Evolutionary conservation across 2,888 invertebrate genomes (phyloP), one percentile per base, ranked within the genome.

Genomic region (Odontocerum albicorne): DNA sequence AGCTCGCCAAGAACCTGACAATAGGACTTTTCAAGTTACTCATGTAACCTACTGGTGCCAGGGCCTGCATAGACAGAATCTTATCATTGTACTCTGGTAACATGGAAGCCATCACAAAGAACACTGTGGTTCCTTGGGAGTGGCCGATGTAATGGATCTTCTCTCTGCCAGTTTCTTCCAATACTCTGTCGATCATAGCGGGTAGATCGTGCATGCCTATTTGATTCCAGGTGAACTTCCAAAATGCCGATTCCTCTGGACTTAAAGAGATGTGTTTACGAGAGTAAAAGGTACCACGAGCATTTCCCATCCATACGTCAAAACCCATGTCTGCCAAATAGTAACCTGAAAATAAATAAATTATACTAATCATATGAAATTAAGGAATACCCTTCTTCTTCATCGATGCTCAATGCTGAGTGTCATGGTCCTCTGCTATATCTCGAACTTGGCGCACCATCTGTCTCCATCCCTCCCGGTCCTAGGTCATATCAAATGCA

Each of bases 261-360:
- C 76, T 69, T 65, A 75, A 63, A 0, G 68, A 67, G 1, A 66
- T 62, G 64, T 90, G 89, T 3, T 20, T 88, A 10, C 79, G 75
- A 1, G 84, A 82, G 66, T 86, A 87, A 20, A 73, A 75, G 65
- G 85, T 90, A 6, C 92, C 93, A 3, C 93, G 81, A n/a, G 82
- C 81, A 66, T 92, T 93, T 0, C 88, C 87, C 73, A 93, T 72
- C 92, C 92, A 94, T 0, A 88, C 87, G 60, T 88, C 88, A 63
- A 81, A 88, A n/a, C 86, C 86, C 63, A 75, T 72, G 63, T 88
- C 86, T 2, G 85, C 83, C 3, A 88, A 69, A n/a, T 80, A 66
- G 63, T 77, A 77, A 13, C 65, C 77, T 77, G 63, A 20, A 64
- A 55, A 7, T 27, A 21, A 39, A 27, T 15, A 8, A 40, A 22